These are phyloP conservation scores for Illadopsis cleaveri DNA, from an alignment of 2,113 vertebrate genomes.

Conservation along the genomic window DNA sequence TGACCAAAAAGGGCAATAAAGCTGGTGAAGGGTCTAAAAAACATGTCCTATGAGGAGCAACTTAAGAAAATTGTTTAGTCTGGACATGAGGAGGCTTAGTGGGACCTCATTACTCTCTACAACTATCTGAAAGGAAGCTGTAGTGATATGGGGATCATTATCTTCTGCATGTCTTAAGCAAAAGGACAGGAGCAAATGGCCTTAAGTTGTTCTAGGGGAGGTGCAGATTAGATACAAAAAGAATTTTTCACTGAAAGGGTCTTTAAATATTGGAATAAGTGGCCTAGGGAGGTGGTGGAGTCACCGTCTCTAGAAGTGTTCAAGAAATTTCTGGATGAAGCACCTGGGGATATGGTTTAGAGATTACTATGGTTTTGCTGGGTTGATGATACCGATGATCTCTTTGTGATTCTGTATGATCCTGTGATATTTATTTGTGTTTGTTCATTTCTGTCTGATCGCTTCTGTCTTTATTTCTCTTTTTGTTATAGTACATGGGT, in stretches of 20 bases:
- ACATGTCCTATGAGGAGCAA: neutral
- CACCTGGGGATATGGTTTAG: neutral
- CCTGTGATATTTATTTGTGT: neutral
- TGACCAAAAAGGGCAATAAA: neutral
- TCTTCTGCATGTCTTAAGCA: neutral
- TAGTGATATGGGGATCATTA: too few relatives aligned
- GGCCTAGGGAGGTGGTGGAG: neutral
- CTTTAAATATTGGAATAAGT: neutral
- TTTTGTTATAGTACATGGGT: neutral
- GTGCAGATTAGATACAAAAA: neutral
- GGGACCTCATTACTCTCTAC: neutral
- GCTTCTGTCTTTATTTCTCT: neutral
- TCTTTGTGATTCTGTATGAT: neutral
- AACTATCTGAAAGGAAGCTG: neutral
- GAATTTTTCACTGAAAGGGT: neutral
- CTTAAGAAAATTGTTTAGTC: neutral
- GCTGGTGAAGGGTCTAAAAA: neutral
- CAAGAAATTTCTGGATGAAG: neutral
- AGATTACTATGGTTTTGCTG: neutral
- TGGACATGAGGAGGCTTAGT: neutral
- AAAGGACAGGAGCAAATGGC: neutral
- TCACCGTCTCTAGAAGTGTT: fast-evolving
- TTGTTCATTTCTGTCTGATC: neutral
- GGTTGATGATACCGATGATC: neutral
- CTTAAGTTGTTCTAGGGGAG: too few relatives aligned